phyloP scores from a whole-genome alignment of 1,140 invertebrate genomes.

The Lucilia sericata region DNA sequence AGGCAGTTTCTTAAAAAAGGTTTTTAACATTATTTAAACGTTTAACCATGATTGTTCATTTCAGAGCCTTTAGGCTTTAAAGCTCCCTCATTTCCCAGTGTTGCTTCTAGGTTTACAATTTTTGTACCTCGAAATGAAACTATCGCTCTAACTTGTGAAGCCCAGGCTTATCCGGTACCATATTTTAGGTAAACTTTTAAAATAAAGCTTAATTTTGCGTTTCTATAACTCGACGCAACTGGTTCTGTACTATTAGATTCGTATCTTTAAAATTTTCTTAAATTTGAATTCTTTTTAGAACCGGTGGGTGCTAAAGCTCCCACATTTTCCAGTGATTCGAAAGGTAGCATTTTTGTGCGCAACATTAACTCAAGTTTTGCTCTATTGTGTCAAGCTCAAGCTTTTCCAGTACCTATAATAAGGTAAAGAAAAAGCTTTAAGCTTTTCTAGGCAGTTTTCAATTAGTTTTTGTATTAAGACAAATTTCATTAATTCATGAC shows the following conservation, averaged over 20 bases:
- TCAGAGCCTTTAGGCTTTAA: conserved; percentile 76
- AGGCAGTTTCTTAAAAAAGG: no score
- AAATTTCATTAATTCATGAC: background rate
- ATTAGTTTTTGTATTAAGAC: background rate
- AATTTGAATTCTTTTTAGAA: conserved; percentile 68
- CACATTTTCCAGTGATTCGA: conserved; percentile 75
- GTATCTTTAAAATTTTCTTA: background rate
- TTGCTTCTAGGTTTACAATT: conserved; percentile 57
- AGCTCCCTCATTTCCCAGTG: conserved; percentile 76
- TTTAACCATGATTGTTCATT: background rate
- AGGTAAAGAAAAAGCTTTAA: conserved; percentile 66
- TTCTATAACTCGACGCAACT: conserved; percentile 19
- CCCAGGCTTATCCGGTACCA: conserved; percentile 76
- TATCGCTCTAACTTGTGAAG: conserved; percentile 73
- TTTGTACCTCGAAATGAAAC: conserved; percentile 49
- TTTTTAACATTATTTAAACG: no score
- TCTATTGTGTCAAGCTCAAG: conserved; percentile 79
- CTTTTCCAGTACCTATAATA: conserved; percentile 75
- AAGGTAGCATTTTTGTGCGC: conserved; percentile 71
- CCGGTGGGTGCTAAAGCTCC: conserved; percentile 78
- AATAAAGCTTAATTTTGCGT: background rate
- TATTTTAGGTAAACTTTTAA: conserved; percentile 71
- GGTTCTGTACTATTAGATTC: background rate
- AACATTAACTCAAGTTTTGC: conserved; percentile 72
- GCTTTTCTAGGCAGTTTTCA: conserved; percentile 34